Conservation (phyloP, 2,888 invertebrate genomes). For the Dasypogon diadema region DNA sequence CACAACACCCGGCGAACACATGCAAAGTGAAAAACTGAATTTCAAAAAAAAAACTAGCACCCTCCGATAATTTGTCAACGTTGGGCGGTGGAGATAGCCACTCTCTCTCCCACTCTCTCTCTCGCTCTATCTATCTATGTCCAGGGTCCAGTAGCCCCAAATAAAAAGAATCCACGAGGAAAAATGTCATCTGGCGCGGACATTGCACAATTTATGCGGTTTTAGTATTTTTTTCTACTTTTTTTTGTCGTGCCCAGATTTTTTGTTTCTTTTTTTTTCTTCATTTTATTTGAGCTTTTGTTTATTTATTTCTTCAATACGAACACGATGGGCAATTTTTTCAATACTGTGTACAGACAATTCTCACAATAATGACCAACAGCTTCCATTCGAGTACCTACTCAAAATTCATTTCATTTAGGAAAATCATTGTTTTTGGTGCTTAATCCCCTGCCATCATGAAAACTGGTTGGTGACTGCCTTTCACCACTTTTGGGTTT, state of each 20-base stretch:
- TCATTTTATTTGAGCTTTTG: constrained; percentile 7
- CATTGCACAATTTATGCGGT: constrained; percentile 53
- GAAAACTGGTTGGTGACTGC: too few relatives aligned
- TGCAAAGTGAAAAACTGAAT: constrained; percentile 39
- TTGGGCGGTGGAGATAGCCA: constrained; percentile 16
- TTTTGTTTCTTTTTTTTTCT: not conserved
- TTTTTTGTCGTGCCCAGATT: constrained; percentile 35
- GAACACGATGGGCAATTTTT: too few relatives aligned
- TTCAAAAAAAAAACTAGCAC: constrained; percentile 29
- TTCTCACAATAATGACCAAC: too few relatives aligned
- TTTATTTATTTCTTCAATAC: constrained; percentile 48
- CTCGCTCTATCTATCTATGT: too few relatives aligned
- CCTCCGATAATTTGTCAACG: constrained; percentile 51
- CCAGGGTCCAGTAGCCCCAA: not conserved
- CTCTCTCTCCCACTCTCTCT: too few relatives aligned
- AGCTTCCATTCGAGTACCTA: too few relatives aligned
- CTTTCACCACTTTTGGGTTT: too few relatives aligned
- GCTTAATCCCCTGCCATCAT: too few relatives aligned
- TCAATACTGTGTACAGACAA: too few relatives aligned
- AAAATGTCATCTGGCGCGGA: constrained; percentile 53
- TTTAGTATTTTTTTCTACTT: constrained; percentile 46
- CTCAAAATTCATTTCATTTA: too few relatives aligned
- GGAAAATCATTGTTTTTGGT: too few relatives aligned
- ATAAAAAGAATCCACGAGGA: constrained; percentile 10
- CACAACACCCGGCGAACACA: constrained; percentile 10